Evolutionary conservation across 2,113 vertebrate species (phyloP), one percentile per base, ranked within the genome.

Genomic region (Dromaius novaehollandiae): DNA sequence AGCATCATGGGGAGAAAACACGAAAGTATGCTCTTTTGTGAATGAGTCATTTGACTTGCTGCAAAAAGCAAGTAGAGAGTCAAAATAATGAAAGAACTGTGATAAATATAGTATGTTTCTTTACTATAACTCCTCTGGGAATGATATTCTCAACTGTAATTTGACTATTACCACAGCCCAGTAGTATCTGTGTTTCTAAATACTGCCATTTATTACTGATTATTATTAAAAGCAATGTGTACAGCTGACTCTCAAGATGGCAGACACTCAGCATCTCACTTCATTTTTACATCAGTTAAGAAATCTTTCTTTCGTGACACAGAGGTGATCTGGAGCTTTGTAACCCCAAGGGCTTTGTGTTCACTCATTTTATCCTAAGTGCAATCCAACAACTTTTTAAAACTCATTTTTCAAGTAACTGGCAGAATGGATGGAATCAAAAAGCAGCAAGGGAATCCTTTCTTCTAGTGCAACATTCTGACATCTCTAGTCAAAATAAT

Each of bases 401-500:
- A 96, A 91, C 38, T 81, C 24, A 42, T 5, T 96, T 91, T 95
- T 86, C 44, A 93, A 88, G 76, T 91, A 93, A 93, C 21, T 86
- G 73, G 55, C 73, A 75, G 53, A 89, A 81, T 13, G 46, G 76
- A 91, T 86, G 63, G 15, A 96, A 65, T 65, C 68, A 93, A 89
- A 93, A 91, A 86, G 68, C 82, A 88, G 69, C 76, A 42, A 26
- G 73, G 0, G 0, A 77, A 81, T 66, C 51, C 89, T 68, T 58
- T 80, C 64, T 69, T 50, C 91, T 46, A 51, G 28, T 90, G 90
- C 75, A 96, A 71, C 64, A 78, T 44, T 83, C 88, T 96, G 95
- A 95, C 91, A 93, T n/a, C 85, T 78, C 76, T 73, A 96, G 94
- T 95, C 95, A 97, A 93, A 97, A 96, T 86, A 96, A 95, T 91